Evolutionary conservation across 2,797 vertebrate genomes (phyloP).

Genomic region (Moxostoma hubbsi): DNA sequence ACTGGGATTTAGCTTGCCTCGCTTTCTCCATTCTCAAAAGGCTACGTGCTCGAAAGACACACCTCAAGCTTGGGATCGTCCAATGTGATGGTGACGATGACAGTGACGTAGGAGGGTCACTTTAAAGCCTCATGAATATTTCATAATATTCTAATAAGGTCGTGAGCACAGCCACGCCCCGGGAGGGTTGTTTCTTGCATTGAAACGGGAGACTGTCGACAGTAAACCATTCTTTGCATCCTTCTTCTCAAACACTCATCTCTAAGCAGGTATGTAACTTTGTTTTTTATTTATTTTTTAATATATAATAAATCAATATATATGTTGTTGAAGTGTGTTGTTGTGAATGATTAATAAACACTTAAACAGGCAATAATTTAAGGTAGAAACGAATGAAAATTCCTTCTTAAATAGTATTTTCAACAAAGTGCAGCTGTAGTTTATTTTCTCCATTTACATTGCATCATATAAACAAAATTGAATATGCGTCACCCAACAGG

Average conservation of each 20-base stretch:
- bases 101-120: background rate
- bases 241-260: background rate
- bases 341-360: too few species aligned
- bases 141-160: background rate
- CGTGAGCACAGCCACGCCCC: slow-evolving; percentile 61
- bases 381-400: background rate
- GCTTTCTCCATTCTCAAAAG: background rate
- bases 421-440: background rate
- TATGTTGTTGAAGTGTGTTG: too few species aligned
- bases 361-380: too few species aligned
- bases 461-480: background rate
- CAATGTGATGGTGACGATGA: background rate
- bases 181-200: slow-evolving; percentile 63
- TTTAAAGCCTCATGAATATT: slow-evolving; percentile 32
- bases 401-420: background rate
- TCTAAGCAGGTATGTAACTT: background rate
- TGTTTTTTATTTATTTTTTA: too few species aligned
- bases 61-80: background rate
- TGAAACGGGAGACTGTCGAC: slow-evolving; percentile 58
- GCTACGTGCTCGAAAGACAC: slow-evolving; percentile 19
- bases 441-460: background rate
- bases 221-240: slow-evolving; percentile 3
- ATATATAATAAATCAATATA: too few species aligned
- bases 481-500: slow-evolving; percentile 9
- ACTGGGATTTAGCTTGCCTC: too few species aligned